A percentile compares a stretch with the other conserved stretches of the same genome.
Conservation (phyloP, 2,113 vertebrate species). For the Nansenia antarctica region DNA sequence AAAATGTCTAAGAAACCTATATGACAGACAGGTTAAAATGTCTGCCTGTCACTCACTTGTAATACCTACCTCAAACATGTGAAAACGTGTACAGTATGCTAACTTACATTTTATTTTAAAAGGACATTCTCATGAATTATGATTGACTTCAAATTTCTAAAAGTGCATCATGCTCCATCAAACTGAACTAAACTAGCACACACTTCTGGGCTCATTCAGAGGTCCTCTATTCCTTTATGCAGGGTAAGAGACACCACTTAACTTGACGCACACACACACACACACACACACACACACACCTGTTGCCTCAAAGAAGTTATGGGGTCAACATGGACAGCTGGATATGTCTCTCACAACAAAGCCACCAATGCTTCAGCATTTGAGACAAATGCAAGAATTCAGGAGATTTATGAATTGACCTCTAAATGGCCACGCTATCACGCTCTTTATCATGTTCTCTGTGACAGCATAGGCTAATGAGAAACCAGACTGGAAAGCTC, state of each 20-base stretch:
- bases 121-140: not conserved
- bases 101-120: too few species aligned
- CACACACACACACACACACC: not conserved
- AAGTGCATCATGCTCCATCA: not conserved
- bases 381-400: not conserved
- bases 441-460: too few species aligned
- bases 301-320: not conserved
- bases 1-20: too few species aligned
- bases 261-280: not conserved
- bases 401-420: not conserved
- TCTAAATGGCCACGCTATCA: too few species aligned
- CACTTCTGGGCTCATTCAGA: too few species aligned
- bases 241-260: not conserved
- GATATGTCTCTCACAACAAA: not conserved
- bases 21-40: too few species aligned
- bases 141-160: not conserved
- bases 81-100: too few species aligned
- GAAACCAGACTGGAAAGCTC: too few species aligned
- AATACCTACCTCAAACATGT: too few species aligned
- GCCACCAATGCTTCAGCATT: not conserved
- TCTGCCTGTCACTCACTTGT: too few species aligned
- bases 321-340: conserved; percentile 9
- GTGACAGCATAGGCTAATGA: too few species aligned
- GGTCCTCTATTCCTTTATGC: not conserved
- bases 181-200: too few species aligned